Percentiles rank a stretch among this genome's conserved stretches.
Evolutionary conservation across 2,797 vertebrate species (phyloP).

Genomic region (Varecia variegata): DNA sequence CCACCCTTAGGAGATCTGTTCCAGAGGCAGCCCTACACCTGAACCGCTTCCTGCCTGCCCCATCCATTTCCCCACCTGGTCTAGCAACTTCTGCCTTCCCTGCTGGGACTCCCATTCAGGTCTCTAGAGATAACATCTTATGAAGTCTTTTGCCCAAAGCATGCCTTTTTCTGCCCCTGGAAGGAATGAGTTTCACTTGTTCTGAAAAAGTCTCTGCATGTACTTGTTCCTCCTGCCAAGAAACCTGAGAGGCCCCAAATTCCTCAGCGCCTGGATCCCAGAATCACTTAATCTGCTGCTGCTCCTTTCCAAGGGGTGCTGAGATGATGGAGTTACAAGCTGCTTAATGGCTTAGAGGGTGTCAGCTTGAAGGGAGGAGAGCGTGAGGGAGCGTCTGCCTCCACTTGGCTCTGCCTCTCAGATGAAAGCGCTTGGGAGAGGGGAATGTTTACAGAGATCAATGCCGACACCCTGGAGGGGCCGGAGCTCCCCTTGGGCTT

Average conservation of each 20-base stretch:
- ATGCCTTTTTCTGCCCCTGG: conserved; percentile 72
- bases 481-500: background rate
- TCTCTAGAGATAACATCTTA: conserved; percentile 59
- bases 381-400: conserved; percentile 24
- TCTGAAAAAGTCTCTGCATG: conserved; percentile 71
- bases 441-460: background rate
- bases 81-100: background rate
- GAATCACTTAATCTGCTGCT: conserved; percentile 32
- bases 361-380: background rate
- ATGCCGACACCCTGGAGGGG: background rate
- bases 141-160: conserved; percentile 59
- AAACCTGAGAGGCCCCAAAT: conserved; percentile 68
- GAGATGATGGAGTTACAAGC: conserved; percentile 41
- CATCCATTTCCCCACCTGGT: background rate
- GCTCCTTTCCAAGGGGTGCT: conserved; percentile 8
- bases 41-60: background rate
- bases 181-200: conserved; percentile 72
- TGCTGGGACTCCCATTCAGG: background rate
- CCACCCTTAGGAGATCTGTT: background rate
- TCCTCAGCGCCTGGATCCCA: conserved; percentile 45
- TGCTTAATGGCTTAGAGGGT: conserved; percentile 58
- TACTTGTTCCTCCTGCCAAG: conserved; percentile 63
- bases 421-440: background rate
- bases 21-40: background rate
- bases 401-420: background rate